Evolutionary conservation across 1,140 invertebrate species (phyloP), one percentile per base, ranked within the genome.

Genomic region (Aphis gossypii): DNA sequence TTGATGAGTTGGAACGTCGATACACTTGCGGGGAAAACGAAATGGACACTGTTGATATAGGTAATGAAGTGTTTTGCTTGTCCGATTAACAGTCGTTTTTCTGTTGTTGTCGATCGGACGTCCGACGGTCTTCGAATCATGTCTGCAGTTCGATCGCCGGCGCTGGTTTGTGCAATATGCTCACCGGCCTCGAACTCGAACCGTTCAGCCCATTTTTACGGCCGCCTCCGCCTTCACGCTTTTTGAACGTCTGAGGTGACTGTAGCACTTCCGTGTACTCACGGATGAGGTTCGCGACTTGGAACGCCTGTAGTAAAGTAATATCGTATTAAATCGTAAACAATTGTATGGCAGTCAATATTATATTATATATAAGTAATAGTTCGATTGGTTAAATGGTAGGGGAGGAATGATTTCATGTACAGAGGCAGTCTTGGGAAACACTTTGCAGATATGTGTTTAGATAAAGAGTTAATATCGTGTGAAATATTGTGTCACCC

Each of bases 201-300:
- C 94, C 94, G 94, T 94, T 93, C 94, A 94, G 90, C 95, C 95
- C 92, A 56, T 93, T 94, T 83, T 95, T 95, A 2, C 94, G 93
- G 41, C 94, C 94, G 11, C 93, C 93, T n/a, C 93, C 94, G 23
- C 93, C 94, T 84, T 94, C 94, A 30, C 94, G 88, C 82, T 94
- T 94, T 51, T 94, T 93, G 23, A 94, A 94, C 25, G 94, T 94
- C 54, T 94, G 94, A 2, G 94, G 94, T 30, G 94, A 94, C 94
- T 97, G 96, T 25, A 98, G 96, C 35, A 98, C 97, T 95, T 98
- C 97, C 94, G 97, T 97, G 95, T 99, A 99, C 95, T 99, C 98
- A 94, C 97, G 97, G 94, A 99, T 98, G 91, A 99, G 96, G 94
- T 98, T 98, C 82, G 98, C 97, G 95, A 99, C 99, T 95, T 99